These are phyloP conservation scores for Orussus abietinus DNA, from an alignment of 1,140 invertebrate genomes.

Conservation along the genomic window DNA sequence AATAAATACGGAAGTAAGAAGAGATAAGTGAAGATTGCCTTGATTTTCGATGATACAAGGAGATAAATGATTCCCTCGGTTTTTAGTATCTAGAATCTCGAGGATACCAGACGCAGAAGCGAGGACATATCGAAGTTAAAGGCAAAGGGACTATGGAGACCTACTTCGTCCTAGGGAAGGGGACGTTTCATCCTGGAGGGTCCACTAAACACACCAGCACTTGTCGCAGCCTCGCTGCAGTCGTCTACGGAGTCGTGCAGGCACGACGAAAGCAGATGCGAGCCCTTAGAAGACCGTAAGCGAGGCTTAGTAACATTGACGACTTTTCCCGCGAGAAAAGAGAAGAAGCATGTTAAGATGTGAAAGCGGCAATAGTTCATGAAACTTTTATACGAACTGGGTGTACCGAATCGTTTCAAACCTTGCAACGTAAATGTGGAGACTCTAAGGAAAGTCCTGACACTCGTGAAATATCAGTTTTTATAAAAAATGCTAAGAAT, in stretches of 20 bases:
- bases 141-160: slow-evolving; percentile 95
- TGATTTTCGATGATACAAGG: neutral
- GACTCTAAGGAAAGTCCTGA: too few species aligned
- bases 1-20: too few species aligned
- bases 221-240: slow-evolving; percentile 76
- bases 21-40: neutral
- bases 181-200: slow-evolving; percentile 47
- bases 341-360: too few species aligned
- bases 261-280: slow-evolving; percentile 59
- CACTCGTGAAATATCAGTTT: too few species aligned
- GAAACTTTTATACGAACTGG: too few species aligned
- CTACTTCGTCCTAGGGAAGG: slow-evolving; percentile 76
- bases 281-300: slow-evolving; percentile 32
- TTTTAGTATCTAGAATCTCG: slow-evolving; percentile 65
- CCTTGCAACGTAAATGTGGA: too few species aligned
- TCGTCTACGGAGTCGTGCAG: slow-evolving; percentile 83
- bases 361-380: too few species aligned
- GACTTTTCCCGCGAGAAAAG: too few species aligned
- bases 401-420: too few species aligned
- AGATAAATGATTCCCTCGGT: slow-evolving; percentile 8
- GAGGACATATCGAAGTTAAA: slow-evolving; percentile 85
- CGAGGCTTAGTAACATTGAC: too few species aligned
- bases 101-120: slow-evolving; percentile 70
- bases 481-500: too few species aligned
- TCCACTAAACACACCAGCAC: slow-evolving; percentile 63